Evolutionary conservation across 2,888 invertebrate species (phyloP).

Genomic region (Rambutsinella grinnellia): DNA sequence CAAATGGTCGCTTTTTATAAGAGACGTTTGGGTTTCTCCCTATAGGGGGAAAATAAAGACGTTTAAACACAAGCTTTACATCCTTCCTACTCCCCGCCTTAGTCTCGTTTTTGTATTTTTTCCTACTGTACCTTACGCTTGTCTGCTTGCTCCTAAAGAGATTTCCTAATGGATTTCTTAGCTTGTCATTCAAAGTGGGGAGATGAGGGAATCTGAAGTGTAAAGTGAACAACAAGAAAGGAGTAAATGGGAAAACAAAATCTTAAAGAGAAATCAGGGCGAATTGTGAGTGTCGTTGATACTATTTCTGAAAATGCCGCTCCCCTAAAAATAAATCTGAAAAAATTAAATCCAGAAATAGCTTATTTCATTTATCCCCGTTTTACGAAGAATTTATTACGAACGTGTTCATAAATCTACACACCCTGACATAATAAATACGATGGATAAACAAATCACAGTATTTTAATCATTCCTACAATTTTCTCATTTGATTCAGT

Average conservation of each 20-base stretch:
- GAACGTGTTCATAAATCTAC: too few relatives aligned
- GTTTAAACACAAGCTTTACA: neutral
- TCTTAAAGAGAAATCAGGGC: neutral
- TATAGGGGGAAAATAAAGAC: neutral
- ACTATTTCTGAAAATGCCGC: too few relatives aligned
- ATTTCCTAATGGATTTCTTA: conserved; percentile 46
- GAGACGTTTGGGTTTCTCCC: neutral
- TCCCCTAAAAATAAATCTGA: too few relatives aligned
- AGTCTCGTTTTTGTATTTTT: neutral
- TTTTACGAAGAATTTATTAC: too few relatives aligned
- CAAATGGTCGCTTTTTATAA: conserved; percentile 30
- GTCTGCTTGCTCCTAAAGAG: neutral
- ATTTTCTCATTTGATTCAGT: too few relatives aligned
- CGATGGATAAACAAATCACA: too few relatives aligned
- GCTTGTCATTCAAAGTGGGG: conserved; percentile 32
- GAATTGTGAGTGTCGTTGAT: neutral
- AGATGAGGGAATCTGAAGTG: conserved; percentile 13
- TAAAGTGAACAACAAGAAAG: neutral
- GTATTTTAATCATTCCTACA: too few relatives aligned
- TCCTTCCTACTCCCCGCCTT: neutral
- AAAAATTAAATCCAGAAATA: too few relatives aligned
- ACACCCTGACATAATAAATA: too few relatives aligned
- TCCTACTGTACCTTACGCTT: neutral
- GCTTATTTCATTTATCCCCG: too few relatives aligned
- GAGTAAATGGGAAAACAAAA: neutral